Conservation (phyloP, 2,113 vertebrate species). For the Oreochromis spilurus region DNA sequence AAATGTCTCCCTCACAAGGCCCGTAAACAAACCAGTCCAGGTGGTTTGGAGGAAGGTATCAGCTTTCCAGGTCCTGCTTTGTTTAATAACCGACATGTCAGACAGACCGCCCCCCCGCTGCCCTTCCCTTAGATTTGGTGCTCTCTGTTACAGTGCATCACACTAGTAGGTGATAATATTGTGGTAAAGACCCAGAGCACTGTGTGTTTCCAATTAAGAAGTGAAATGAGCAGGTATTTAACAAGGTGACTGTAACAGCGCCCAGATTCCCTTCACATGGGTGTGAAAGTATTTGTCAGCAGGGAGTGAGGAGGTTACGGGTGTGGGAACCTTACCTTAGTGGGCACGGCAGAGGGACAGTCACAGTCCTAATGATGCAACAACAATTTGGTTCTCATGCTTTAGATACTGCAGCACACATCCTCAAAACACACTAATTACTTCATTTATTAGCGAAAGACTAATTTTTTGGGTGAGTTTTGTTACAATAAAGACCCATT, state of each 20-base stretch:
- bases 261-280: slow-evolving; percentile 24
- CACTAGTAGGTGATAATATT: slow-evolving; percentile 21
- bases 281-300: slow-evolving; percentile 61
- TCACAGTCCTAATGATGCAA: slow-evolving; percentile 1
- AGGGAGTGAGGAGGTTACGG: slow-evolving; percentile 30
- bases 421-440: background rate
- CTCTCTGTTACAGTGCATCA: background rate
- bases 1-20: background rate
- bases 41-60: slow-evolving; percentile 15
- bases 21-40: slow-evolving; percentile 34
- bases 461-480: background rate
- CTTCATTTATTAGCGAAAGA: background rate
- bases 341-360: background rate
- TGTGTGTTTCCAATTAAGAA: slow-evolving; percentile 46
- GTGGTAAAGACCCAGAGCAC: background rate
- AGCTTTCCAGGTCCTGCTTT: slow-evolving; percentile 27
- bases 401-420: background rate
- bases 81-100: slow-evolving; percentile 8
- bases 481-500: background rate
- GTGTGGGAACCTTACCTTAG: slow-evolving; percentile 29
- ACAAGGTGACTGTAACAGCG: slow-evolving; percentile 42
- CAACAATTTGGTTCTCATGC: background rate
- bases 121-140: background rate
- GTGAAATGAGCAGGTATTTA: slow-evolving; percentile 62
- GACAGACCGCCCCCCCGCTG: rapidly evolving